These are phyloP conservation scores for Chlamydotis undulata DNA, from an alignment of 2,113 vertebrate species.

Conservation along the genomic window DNA sequence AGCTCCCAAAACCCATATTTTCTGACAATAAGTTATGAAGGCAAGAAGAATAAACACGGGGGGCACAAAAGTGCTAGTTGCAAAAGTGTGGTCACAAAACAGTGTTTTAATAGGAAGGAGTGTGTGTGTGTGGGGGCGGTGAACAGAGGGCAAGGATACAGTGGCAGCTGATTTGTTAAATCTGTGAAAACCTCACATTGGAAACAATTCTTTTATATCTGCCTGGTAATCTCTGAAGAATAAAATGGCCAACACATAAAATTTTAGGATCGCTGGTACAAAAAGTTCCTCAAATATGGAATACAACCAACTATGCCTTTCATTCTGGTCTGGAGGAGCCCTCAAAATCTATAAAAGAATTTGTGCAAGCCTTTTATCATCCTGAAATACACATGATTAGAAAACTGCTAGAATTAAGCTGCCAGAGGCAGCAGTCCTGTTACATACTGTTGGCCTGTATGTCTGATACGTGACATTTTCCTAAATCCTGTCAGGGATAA, in stretches of 20 bases:
- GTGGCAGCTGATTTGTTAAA: not conserved
- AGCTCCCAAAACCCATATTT: not conserved
- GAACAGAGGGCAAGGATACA: not conserved
- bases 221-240: not conserved
- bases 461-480: slow-evolving; percentile 2
- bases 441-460: not conserved
- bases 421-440: slow-evolving; percentile 5
- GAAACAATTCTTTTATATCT: not conserved
- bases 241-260: not conserved
- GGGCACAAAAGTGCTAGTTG: not conserved
- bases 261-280: not conserved
- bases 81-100: not conserved
- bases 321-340: not conserved
- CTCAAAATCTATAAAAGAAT: slow-evolving; percentile 10
- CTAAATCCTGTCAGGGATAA: slow-evolving; percentile 8
- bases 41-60: not conserved
- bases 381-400: not conserved
- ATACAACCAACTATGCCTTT: not conserved
- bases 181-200: not conserved
- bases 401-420: slow-evolving; percentile 34
- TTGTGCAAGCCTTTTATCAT: slow-evolving; percentile 10
- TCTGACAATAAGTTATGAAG: not conserved
- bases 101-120: not conserved
- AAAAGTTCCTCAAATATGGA: not conserved
- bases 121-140: no score